Evolutionary conservation across 2,888 invertebrate species (phyloP), one percentile per base, ranked within the genome.

Genomic region (Fabriciana adippe): DNA sequence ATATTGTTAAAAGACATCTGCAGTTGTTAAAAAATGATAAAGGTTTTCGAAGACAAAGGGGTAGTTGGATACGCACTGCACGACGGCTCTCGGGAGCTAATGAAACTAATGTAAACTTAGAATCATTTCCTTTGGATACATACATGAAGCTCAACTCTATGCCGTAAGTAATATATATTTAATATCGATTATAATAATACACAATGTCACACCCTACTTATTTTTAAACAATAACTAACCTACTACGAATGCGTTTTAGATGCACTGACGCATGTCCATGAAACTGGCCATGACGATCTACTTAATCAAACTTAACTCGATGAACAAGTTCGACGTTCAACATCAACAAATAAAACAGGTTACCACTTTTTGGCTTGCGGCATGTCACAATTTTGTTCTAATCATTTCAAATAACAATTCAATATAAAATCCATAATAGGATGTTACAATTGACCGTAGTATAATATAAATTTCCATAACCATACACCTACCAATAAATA

Each of bases 1-100:
- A 92, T 75, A 88, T 93, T 70, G 93, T 93, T 2, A 93, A 93
- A 79, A 86, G 92, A 50, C 93, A 93, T 76, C 82, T 93, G 64
- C 92, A 92, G 71, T 78, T 91, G 70, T 77, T 93, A 69, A 93
- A 89, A 83, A 90, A 79, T 75, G 93, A 93, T 68, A 93, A 91
- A 83, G 90, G 92, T 13, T 88, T 89, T 69, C 85, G 90, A 76
- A 80, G 92, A 68, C 93, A 93, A 80, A 86, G 91, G 74, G 90
- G 91, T 15, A 92, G 92, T 75, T 92, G 91, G 90, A 87, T 91
- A 84, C 84, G 91, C 75, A 90, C 93, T 53, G 90, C 90, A 2
- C 82, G 92, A 69, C 85, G 93, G 59, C 78, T 90, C 16, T 93
- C 93, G 31, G 87, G 87, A 68, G 85, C 92, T 56, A 84, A 83